These are phyloP conservation scores for Fratercula arctica DNA, from an alignment of 2,797 vertebrate genomes.

Conservation along the genomic window DNA sequence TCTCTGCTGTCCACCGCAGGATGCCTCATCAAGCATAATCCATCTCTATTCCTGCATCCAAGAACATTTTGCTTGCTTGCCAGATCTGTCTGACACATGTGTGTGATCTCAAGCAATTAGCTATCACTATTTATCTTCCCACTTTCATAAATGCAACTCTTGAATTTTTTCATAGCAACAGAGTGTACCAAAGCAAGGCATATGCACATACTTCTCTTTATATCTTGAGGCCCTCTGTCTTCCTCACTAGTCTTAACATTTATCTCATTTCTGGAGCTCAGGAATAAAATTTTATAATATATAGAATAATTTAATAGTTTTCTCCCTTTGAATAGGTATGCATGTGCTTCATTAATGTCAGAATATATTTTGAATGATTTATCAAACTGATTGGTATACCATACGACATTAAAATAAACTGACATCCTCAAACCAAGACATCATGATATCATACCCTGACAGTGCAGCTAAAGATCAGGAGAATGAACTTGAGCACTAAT, in stretches of 20 bases:
- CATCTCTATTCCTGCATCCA: background rate
- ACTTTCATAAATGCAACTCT: background rate
- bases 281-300: background rate
- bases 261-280: background rate
- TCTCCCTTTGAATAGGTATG: background rate
- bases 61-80: background rate
- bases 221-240: background rate
- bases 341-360: background rate
- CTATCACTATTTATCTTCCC: background rate
- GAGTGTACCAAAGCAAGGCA: background rate
- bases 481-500: background rate
- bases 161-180: background rate
- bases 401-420: background rate
- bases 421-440: background rate
- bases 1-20: background rate
- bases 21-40: background rate
- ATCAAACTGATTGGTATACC: background rate
- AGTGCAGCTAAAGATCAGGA: background rate
- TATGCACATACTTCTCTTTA: background rate
- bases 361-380: background rate
- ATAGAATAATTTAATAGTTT: background rate
- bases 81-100: background rate
- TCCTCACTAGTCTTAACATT: background rate
- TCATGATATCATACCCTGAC: background rate
- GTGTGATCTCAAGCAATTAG: background rate